Conservation (phyloP, 2,888 invertebrate species). For the Plebejus anna region DNA sequence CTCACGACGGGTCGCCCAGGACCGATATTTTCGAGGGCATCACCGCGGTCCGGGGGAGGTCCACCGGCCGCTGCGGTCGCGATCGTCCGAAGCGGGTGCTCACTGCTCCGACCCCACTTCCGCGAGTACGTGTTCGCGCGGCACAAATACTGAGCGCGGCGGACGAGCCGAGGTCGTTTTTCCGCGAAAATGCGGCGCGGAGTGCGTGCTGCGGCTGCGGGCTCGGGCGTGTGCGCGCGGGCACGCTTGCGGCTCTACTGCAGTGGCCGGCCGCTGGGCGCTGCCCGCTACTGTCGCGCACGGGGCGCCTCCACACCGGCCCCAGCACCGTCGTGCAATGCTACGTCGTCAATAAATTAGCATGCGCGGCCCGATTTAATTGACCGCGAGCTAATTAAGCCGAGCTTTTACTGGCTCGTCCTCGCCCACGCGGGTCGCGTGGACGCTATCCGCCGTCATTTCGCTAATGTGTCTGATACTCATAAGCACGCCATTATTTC, state of each 20-base stretch:
- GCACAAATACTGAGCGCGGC: conserved; percentile 1
- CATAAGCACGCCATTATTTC: no score
- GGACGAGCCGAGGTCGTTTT: neutral
- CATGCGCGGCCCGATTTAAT: neutral
- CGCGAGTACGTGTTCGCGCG: neutral
- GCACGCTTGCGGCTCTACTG: neutral
- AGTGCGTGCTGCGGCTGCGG: neutral
- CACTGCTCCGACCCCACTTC: neutral
- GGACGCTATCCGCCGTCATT: no score
- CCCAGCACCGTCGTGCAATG: neutral
- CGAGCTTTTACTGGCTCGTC: neutral
- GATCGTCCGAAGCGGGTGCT: neutral
- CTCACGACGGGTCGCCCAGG: neutral
- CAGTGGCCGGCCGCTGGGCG: neutral
- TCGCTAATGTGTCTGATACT: no score
- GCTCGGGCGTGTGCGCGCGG: neutral
- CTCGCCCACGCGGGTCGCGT: neutral
- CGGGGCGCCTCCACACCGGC: neutral
- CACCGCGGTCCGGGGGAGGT: neutral
- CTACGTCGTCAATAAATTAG: neutral
- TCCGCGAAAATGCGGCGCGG: conserved; percentile 1
- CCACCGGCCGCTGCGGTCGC: neutral
- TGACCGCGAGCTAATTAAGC: neutral
- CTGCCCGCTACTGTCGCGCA: neutral
- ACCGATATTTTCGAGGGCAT: neutral